phyloP scores from a whole-genome alignment of 2,113 vertebrate species.

The Trichechus manatus region DNA sequence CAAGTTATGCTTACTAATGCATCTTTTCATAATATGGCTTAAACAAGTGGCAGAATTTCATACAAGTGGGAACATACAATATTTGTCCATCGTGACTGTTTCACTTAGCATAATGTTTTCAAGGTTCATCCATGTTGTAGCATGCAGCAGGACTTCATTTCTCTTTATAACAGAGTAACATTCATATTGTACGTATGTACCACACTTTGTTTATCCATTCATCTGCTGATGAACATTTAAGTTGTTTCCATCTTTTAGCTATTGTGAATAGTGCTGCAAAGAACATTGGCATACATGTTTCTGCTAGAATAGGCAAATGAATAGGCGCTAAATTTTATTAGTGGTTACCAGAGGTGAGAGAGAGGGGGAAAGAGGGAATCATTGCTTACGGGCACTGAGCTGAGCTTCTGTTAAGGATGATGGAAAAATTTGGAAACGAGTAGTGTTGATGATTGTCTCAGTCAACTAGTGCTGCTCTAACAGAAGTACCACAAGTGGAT shows the following conservation, averaged over 20 bases:
- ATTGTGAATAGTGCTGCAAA: too few species aligned
- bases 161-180: too few species aligned
- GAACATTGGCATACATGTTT: too few species aligned
- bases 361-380: neutral
- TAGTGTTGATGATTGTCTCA: neutral
- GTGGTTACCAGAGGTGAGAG: neutral
- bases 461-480: too few species aligned
- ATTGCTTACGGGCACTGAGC: neutral
- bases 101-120: neutral
- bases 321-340: neutral
- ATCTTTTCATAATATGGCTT: neutral
- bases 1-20: neutral
- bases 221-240: too few species aligned
- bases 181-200: too few species aligned
- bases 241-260: too few species aligned
- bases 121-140: too few species aligned
- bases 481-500: too few species aligned
- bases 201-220: too few species aligned
- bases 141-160: too few species aligned
- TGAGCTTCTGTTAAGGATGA: neutral
- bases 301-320: neutral
- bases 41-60: neutral
- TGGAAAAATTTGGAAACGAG: neutral
- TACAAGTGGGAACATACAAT: neutral
- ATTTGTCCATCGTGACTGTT: neutral